phyloP scores from a whole-genome alignment of 2,888 invertebrate genomes.

The Hypolimnas misippus region DNA sequence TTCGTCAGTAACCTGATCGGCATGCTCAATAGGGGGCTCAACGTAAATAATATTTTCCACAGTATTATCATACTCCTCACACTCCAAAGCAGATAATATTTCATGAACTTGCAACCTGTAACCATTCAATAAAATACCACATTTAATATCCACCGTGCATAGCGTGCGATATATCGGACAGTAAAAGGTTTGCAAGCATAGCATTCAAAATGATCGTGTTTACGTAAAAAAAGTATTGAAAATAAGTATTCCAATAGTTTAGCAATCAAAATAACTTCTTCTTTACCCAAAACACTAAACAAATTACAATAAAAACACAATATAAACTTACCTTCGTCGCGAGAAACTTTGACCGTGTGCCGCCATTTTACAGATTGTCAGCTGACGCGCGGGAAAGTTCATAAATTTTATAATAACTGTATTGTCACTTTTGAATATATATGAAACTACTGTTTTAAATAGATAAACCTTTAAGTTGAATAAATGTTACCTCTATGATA shows the following conservation, averaged over 20 bases:
- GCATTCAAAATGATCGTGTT: neutral
- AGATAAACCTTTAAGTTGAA: neutral
- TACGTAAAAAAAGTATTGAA: neutral
- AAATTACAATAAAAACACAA: neutral
- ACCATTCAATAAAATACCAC: neutral
- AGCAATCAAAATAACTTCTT: neutral
- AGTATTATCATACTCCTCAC: neutral
- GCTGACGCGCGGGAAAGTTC: neutral
- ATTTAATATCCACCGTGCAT: neutral
- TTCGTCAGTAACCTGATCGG: neutral
- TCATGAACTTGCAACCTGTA: neutral
- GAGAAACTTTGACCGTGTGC: neutral
- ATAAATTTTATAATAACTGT: neutral
- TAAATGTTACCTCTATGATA: neutral
- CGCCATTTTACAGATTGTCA: neutral
- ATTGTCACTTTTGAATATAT: neutral
- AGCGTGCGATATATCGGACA: conserved; percentile 1
- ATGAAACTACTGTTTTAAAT: neutral
- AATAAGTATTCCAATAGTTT: neutral
- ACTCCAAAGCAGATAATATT: neutral
- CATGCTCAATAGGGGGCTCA: neutral
- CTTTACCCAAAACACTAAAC: neutral
- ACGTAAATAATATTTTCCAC: neutral
- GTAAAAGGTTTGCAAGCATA: neutral
- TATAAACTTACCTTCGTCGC: neutral